A percentile compares a stretch with the other conserved stretches of the same genome.
Evolutionary conservation across 2,797 vertebrate genomes (phyloP).

Genomic region (Rhincodon typus): DNA sequence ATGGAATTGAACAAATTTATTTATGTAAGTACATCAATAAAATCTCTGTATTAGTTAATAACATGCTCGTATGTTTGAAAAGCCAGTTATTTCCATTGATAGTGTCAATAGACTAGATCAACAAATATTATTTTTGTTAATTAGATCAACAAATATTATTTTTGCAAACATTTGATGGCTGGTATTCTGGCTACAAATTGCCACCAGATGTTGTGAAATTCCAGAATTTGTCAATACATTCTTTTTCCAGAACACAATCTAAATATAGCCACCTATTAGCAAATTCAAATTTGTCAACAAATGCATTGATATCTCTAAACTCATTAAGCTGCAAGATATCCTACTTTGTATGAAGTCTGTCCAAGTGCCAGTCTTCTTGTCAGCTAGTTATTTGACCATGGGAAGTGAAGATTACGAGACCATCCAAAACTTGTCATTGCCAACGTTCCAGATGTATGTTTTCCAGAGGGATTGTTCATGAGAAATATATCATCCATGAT

Average conservation of each 20-base stretch:
- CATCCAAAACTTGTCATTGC: neutral
- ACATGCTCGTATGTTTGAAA: constrained; percentile 1
- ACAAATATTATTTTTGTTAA: neutral
- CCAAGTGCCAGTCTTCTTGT: neutral
- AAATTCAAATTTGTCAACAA: neutral
- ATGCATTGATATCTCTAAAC: neutral
- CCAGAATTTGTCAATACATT: neutral
- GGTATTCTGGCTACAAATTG: neutral
- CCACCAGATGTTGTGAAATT: neutral
- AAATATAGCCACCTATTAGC: neutral
- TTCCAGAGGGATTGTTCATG: neutral
- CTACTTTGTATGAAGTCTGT: neutral
- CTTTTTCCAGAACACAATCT: neutral
- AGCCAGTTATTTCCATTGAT: neutral
- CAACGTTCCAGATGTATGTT: neutral
- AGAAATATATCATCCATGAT: too few species aligned
- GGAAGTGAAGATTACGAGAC: neutral
- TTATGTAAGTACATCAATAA: neutral
- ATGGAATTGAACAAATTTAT: neutral
- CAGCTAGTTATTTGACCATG: neutral
- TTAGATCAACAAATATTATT: neutral
- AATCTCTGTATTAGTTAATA: neutral
- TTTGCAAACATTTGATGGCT: neutral
- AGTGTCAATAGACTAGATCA: neutral
- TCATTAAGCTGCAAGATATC: neutral